Base-by-base conservation (phyloP, 2,888 invertebrate species). In the Eupelmus urozonus region DNA sequence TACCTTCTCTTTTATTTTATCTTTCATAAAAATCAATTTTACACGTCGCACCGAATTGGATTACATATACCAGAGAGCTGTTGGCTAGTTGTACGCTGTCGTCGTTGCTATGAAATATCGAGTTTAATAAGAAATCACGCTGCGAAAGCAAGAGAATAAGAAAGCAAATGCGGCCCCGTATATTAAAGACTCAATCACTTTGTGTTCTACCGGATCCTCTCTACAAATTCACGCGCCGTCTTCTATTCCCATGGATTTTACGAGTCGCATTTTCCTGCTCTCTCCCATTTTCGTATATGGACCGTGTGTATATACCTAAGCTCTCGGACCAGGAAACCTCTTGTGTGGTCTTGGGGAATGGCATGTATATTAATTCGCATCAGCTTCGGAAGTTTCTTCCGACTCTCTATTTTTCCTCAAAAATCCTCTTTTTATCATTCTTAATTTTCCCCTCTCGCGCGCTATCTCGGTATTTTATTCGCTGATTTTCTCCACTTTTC, bases 101-200 rank as follows among this genome's bases (percentile, higher is more conserved):
- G 11, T 29, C 59, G 53, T 27, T 13, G 49, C 57, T 45, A 71
- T 69, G 67, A 76, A 76, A 67, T 76, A 71, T 79, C 66, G 76
- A 71, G 67, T 71, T 69, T 71, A 77, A 77, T 77, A 59, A 71
- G 70, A 53, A 66, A 59, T 49, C 71, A 20, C 23, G 13, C n/a
- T 1, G 25, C 5, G 4, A 16, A 45, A 25, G 70, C 59, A 23
- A 20, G 49, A 27, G 65, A 18, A 45, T 51, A 51, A 34, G 55
- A 59, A 67, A 67, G 67, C 62, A 76, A 76, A 76, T 77, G 76
- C 20, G 16, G 16, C 45, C 16, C 57, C 69, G 62, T 78, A 73
- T 73, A 78, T 78, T 78, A 73, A 78, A 34, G 69, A 73, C 67
- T 78, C 73, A 78, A 78, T 78, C 67, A 73, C 78, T 78, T 78